Conservation (phyloP, 2,113 vertebrate genomes). For the Lepus timidus region DNA sequence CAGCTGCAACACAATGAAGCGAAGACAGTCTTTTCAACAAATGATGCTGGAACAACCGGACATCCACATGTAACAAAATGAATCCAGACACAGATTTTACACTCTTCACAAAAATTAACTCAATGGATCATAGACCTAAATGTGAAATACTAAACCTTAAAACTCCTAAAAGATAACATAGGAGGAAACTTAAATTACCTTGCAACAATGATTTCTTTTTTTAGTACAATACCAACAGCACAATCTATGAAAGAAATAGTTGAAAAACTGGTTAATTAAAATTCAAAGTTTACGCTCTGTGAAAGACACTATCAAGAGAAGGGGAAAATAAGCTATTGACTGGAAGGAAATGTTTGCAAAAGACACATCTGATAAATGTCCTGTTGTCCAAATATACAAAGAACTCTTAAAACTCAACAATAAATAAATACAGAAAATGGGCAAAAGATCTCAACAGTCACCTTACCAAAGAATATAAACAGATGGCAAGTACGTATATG, state of each 20-base stretch:
- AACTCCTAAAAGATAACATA: background rate
- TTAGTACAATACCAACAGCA: background rate
- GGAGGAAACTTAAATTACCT: background rate
- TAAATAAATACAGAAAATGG: background rate
- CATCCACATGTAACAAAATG: background rate
- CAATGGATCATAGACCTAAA: background rate
- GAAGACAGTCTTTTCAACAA: background rate
- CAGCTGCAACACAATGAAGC: background rate
- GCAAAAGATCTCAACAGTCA: background rate
- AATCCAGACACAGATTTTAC: background rate
- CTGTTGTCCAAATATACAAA: background rate
- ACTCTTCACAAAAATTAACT: background rate
- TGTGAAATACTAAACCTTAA: background rate
- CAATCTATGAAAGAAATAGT: background rate
- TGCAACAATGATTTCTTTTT: background rate
- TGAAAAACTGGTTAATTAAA: background rate
- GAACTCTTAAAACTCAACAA: background rate
- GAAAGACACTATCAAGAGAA: background rate
- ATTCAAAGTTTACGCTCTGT: background rate
- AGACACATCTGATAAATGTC: background rate
- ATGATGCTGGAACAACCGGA: background rate
- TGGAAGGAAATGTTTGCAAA: background rate
- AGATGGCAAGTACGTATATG: background rate
- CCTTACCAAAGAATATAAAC: background rate
- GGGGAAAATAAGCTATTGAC: background rate